Evolutionary conservation across 2,888 invertebrate genomes (phyloP), one percentile per base, ranked within the genome.

Genomic region (Euclidia mi): DNA sequence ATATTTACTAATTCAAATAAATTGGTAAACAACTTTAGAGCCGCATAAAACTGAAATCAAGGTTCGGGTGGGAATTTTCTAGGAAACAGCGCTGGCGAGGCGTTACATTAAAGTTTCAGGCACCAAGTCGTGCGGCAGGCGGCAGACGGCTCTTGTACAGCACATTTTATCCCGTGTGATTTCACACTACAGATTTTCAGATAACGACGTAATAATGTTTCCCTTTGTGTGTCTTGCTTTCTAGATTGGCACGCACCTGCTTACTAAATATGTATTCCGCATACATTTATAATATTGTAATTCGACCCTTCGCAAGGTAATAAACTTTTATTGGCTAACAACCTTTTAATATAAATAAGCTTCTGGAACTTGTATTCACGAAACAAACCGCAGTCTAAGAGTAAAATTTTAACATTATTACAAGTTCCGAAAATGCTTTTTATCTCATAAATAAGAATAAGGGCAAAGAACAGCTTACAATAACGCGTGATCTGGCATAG

Each of bases 31-130:
- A 76, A 81, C 77, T 85, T 85, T 81, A 82, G 76, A 78, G 82
- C 76, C 76, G 73, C 79, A 82, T 87, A 82, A 87, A 88, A 84
- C 85, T 76, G 81, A 87, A 90, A 89, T 88, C 90, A 86, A 82
- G 84, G 79, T 71, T 74, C 67, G 76, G 74, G 69, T 71, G 77
- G 57, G 65, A 81, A 82, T 86, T 88, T 85, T 82, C 81, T 84
- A 84, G 83, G 79, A 78, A 83, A 79, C 80, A 57, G 73, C 76
- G 72, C 74, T 71, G 67, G 63, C 75, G 81, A 81, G 79, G 83
- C 81, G 78, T 85, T 81, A 86, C 88, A 90, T 90, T 89, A 90
- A 90, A 90, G 61, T 90, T 90, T 90, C 88, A 90, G 69, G 71
- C 75, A 78, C 78, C 76, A 76, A 79, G 81, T 76, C 78, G 78